Evolutionary conservation across 1,140 invertebrate species (phyloP).

Genomic region (Macrobrachium nipponense): DNA sequence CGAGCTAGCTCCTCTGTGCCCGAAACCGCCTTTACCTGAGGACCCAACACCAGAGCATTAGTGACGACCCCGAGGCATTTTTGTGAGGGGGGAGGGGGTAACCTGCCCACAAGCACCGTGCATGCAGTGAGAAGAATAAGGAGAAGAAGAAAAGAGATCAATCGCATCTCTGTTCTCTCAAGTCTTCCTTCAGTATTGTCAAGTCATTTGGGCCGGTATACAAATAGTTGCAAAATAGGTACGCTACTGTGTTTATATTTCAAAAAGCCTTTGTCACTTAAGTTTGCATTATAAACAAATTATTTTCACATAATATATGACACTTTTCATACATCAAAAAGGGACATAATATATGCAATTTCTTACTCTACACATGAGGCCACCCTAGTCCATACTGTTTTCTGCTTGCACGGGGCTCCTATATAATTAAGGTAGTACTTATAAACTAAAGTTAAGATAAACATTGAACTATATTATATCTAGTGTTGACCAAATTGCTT

Average conservation of each 20-base stretch:
- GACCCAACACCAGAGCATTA: slow-evolving; percentile 49
- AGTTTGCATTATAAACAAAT: no score
- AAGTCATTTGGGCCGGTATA: not conserved
- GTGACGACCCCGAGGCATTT: slow-evolving; percentile 37
- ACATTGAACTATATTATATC: not conserved
- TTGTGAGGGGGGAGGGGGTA: slow-evolving; percentile 2
- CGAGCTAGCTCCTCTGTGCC: slow-evolving; percentile 43
- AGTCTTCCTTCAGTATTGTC: not conserved
- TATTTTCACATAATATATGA: no score
- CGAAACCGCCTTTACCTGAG: slow-evolving; percentile 57
- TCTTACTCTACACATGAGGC: not conserved
- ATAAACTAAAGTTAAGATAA: slow-evolving; percentile 22
- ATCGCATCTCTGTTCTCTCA: no score
- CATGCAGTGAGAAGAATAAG: slow-evolving; percentile 48
- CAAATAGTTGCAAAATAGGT: not conserved
- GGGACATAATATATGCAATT: not conserved
- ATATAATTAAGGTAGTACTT: slow-evolving; percentile 16
- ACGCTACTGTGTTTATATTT: no score
- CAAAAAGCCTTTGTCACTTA: no score
- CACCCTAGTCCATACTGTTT: slow-evolving; percentile 11
- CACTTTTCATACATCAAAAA: no score
- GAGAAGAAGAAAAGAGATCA: no score
- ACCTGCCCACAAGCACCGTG: slow-evolving; percentile 50
- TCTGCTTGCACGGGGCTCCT: slow-evolving; percentile 45
- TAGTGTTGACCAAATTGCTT: not conserved